Evolutionary conservation across 2,888 invertebrate genomes (phyloP), one percentile per base, ranked within the genome.

Genomic region (Deilephila porcellus): DNA sequence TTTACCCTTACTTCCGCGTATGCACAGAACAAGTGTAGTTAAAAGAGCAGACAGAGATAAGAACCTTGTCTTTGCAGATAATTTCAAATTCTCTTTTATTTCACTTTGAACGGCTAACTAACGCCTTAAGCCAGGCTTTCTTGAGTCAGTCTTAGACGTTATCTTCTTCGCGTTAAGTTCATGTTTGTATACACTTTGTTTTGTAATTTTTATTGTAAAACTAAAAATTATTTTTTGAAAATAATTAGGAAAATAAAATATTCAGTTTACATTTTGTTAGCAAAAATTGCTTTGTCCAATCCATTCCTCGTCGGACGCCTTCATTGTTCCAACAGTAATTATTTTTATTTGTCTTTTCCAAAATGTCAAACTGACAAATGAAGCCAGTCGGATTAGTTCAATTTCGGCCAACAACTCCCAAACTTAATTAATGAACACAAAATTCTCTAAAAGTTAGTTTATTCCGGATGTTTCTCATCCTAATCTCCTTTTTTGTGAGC

Each of bases 401-500:
- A 60, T 73, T 74, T 70, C 53, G 59, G 60, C 70, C 67, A 74
- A 75, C 60, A 59, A 60, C 73, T 70, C 56, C 71, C 60, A 53
- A 76, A 74, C 59, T 71, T 71, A 74, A 75, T 73, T 75, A 76
- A 75, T 75, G 67, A 71, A 73, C 63, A 73, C 52, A 67, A 75
- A 75, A 77, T 74, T 70, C 63, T 76, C 73, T 73, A 80, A 75
- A 80, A 78, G 71, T 73, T 71, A 72, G 70, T 70, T 80, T 77
- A 76, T 82, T 86, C 82, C 83, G 84, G 83, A 86, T 84, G 83
- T 85, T 82, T 83, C 81, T 81, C 80, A 79, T 79, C 83, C 72
- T 87, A 86, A 90, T 91, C 90, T 85, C 79, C 77, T 87, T 86
- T 88, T 88, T 89, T 83, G 85, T 81, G 77, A 81, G 89, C 87